Conservation (phyloP, 2,113 vertebrate species). For the Philantomba maxwellii region DNA sequence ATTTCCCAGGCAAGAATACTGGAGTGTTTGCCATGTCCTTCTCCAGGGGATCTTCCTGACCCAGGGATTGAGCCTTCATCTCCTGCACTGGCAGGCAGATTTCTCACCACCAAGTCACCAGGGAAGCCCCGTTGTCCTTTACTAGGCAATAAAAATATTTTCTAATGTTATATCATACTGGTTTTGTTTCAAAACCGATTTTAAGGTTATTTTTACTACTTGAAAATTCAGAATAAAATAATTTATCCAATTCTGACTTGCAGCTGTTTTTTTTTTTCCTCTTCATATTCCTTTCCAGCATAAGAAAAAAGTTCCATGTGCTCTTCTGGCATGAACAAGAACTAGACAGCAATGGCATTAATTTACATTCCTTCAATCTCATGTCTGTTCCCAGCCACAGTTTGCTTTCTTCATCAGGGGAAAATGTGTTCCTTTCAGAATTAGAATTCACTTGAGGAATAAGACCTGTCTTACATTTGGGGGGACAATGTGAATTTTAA, state of each 20-base stretch:
- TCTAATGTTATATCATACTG: background rate
- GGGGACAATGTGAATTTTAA: constrained; percentile 60
- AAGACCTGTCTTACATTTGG: constrained; percentile 55
- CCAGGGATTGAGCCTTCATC: background rate
- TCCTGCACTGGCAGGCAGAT: background rate
- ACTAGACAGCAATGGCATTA: background rate
- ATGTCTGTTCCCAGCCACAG: background rate
- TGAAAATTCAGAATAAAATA: background rate
- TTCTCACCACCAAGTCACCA: background rate
- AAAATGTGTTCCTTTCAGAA: background rate
- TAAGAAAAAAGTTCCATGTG: background rate
- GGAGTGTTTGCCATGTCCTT: background rate
- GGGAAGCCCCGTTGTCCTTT: background rate
- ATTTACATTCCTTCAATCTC: background rate
- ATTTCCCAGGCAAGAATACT: background rate
- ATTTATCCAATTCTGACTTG: background rate
- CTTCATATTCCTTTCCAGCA: background rate
- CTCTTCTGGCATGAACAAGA: background rate
- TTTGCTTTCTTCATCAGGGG: background rate
- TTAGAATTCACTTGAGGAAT: constrained; percentile 14
- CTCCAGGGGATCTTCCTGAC: background rate
- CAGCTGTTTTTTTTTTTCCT: background rate
- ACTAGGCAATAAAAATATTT: background rate
- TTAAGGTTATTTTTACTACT: background rate
- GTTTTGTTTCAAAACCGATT: background rate